phyloP scores from a whole-genome alignment of 2,113 vertebrate genomes.

The Scophthalmus maximus region DNA sequence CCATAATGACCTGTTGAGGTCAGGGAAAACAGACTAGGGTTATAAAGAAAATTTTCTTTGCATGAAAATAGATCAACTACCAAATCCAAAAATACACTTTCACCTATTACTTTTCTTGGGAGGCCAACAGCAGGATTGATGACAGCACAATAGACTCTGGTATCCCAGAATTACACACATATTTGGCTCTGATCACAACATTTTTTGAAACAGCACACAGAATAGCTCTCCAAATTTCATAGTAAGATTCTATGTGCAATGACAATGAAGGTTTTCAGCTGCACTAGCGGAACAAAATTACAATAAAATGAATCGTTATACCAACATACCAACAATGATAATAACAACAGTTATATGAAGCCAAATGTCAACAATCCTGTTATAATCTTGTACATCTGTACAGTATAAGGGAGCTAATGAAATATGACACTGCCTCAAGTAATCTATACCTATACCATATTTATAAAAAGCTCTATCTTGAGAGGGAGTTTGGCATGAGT shows the following conservation, averaged over 20 bases:
- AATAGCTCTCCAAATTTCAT: too few species aligned
- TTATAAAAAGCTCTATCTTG: too few species aligned
- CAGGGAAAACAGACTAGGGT: too few species aligned
- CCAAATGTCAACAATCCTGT: neutral
- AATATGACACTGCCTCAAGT: neutral
- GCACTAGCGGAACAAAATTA: neutral
- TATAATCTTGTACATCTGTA: too few species aligned
- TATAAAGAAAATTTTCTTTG: too few species aligned
- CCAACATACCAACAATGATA: neutral
- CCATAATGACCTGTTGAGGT: neutral
- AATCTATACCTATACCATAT: too few species aligned
- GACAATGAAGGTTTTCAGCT: neutral
- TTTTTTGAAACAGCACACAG: too few species aligned
- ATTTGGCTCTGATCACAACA: neutral
- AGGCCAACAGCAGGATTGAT: neutral
- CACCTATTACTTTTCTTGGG: neutral
- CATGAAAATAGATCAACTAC: neutral
- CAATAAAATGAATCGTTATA: neutral
- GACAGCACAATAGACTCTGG: neutral
- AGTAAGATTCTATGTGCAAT: too few species aligned
- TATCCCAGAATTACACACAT: neutral
- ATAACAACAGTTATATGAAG: neutral
- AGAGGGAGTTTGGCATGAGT: neutral
- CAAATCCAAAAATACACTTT: neutral
- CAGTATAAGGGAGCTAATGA: neutral